phyloP scores from a whole-genome alignment of 1,140 invertebrate species.

The Papilio helenus region DNA sequence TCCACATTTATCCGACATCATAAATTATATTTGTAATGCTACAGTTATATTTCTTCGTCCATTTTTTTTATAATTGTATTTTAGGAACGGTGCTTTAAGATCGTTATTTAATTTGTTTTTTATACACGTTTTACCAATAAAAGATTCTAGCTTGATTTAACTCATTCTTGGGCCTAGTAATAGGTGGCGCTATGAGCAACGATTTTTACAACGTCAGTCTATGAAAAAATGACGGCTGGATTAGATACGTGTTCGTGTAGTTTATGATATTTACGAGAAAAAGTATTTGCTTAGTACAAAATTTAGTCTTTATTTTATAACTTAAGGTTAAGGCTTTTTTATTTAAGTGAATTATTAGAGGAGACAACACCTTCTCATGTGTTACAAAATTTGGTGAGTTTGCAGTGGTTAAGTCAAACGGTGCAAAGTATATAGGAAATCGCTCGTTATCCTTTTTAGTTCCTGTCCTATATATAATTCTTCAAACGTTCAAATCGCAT shows the following conservation, averaged over 20 bases:
- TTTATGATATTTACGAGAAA: slow-evolving; percentile 84
- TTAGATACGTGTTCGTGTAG: slow-evolving; percentile 83
- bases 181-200: slow-evolving; percentile 71
- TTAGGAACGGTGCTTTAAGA: neutral
- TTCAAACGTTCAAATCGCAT: slow-evolving; percentile 24
- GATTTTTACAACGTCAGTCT: slow-evolving; percentile 76
- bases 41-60: slow-evolving; percentile 12
- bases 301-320: slow-evolving; percentile 57
- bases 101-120: slow-evolving; percentile 29
- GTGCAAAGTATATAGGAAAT: slow-evolving; percentile 73
- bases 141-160: slow-evolving; percentile 71
- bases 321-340: slow-evolving; percentile 61
- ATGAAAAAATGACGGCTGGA: slow-evolving; percentile 84
- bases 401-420: slow-evolving; percentile 66
- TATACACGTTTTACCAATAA: slow-evolving; percentile 42
- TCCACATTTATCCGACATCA: slow-evolving; percentile 79
- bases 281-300: slow-evolving; percentile 76
- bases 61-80: slow-evolving; percentile 39
- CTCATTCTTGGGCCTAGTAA: slow-evolving; percentile 66
- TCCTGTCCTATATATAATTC: slow-evolving; percentile 49
- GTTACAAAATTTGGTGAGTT: slow-evolving; percentile 78
- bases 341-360: slow-evolving; percentile 69
- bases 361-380: slow-evolving; percentile 74
- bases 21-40: slow-evolving; percentile 56
- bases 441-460: slow-evolving; percentile 59